These are phyloP conservation scores for Alosa alosa DNA, from an alignment of 2,113 vertebrate genomes.

Conservation along the genomic window DNA sequence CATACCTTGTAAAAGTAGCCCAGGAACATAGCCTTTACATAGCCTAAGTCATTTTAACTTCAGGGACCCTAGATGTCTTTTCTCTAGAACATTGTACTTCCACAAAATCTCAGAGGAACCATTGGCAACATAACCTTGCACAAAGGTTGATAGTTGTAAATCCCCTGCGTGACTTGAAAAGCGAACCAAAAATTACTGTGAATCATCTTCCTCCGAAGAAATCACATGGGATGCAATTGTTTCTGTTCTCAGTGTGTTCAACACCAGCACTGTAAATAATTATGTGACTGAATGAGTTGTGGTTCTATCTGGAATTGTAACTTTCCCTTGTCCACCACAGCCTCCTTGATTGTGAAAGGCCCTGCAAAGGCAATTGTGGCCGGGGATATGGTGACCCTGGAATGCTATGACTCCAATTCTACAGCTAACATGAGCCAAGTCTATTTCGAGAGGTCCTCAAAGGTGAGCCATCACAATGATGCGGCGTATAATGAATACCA, in stretches of 20 bases:
- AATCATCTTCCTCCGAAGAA: not conserved
- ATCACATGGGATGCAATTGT: not conserved
- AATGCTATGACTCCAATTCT: slow-evolving; percentile 61
- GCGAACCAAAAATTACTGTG: not conserved
- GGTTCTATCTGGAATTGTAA: not conserved
- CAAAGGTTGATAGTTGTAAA: not conserved
- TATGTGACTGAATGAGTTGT: slow-evolving; percentile 15
- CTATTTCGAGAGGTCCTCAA: slow-evolving; percentile 61
- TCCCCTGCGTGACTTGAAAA: not conserved
- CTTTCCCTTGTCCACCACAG: slow-evolving; percentile 59
- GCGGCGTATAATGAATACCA: not conserved
- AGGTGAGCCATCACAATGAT: slow-evolving; percentile 52
- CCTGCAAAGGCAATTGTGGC: slow-evolving; percentile 60
- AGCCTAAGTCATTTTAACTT: too few relatives aligned
- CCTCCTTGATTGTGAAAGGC: slow-evolving; percentile 64
- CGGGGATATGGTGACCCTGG: slow-evolving; percentile 58
- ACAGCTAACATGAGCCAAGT: slow-evolving; percentile 66
- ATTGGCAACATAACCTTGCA: not conserved
- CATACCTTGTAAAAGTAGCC: too few relatives aligned
- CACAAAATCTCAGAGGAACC: not conserved
- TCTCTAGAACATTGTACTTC: too few relatives aligned
- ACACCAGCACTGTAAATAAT: too few relatives aligned
- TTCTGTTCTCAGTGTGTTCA: not conserved
- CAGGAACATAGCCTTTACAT: too few relatives aligned
- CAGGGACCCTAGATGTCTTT: too few relatives aligned